These are phyloP conservation scores for Cepphus grylle DNA, from an alignment of 2,113 vertebrate species.

Conservation along the genomic window DNA sequence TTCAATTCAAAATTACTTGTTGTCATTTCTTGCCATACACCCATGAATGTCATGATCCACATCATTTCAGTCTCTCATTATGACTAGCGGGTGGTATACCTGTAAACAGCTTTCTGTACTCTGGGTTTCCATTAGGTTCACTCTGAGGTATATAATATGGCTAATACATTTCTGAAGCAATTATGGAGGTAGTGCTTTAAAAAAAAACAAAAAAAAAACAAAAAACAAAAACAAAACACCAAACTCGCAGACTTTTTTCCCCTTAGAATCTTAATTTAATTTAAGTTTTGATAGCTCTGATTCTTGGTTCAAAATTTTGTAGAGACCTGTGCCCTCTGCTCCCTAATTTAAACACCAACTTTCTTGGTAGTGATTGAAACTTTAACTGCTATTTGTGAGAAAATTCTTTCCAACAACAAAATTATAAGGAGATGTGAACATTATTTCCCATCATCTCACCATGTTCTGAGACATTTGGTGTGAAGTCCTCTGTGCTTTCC, in stretches of 20 bases:
- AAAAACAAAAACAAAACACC: neutral
- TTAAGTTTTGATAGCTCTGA: neutral
- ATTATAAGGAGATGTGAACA: neutral
- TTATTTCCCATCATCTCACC: neutral
- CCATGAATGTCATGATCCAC: neutral
- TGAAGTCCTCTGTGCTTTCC: neutral
- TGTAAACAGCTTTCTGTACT: neutral
- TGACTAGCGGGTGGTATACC: neutral
- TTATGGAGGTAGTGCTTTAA: neutral
- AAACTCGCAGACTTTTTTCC: neutral
- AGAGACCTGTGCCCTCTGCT: neutral
- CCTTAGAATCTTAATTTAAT: neutral
- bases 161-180: neutral
- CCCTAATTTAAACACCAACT: neutral
- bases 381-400: neutral
- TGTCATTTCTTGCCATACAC: neutral
- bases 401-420: neutral
- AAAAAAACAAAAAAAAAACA: neutral
- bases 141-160: neutral
- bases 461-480: neutral
- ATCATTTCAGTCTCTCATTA: neutral
- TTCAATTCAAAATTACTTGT: neutral
- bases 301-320: neutral
- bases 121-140: neutral
- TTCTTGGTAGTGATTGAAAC: neutral